Evolutionary conservation across 2,113 vertebrate species (phyloP).

Genomic region (Trinectes maculatus): DNA sequence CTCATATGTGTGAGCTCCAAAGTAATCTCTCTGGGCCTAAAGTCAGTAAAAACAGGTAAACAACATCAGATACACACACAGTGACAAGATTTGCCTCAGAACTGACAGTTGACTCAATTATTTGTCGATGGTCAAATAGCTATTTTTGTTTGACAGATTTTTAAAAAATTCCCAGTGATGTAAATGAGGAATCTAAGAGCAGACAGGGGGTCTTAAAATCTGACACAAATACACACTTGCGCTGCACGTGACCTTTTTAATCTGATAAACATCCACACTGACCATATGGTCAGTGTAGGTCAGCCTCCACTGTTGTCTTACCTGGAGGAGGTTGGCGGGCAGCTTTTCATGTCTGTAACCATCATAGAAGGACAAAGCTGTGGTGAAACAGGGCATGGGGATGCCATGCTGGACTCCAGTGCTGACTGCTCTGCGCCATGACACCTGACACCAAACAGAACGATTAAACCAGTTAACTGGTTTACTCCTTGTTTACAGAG

Average conservation of each 20-base stretch:
- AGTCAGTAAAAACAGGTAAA: constrained; percentile 4
- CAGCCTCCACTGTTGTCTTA: constrained; percentile 56
- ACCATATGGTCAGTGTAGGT: constrained; percentile 27
- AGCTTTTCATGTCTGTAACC: constrained; percentile 91
- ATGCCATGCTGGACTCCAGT: constrained; percentile 91
- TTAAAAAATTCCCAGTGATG: neutral
- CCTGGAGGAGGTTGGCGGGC: constrained; percentile 97
- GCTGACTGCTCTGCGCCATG: constrained; percentile 90
- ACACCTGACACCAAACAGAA: constrained; percentile 84
- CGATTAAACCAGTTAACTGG: neutral
- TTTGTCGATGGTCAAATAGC: neutral
- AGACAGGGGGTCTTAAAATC: neutral
- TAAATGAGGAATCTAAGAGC: neutral
- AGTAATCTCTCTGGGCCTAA: constrained; percentile 97
- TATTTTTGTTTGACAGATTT: neutral
- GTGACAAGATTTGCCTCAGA: neutral
- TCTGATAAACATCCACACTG: neutral
- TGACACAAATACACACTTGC: neutral
- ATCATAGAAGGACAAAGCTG: constrained; percentile 95
- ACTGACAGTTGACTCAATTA: neutral
- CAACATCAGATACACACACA: neutral
- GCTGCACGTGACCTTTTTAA: constrained; percentile 30
- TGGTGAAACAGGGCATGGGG: constrained; percentile 97
- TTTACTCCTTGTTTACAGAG: neutral
- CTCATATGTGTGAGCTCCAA: constrained; percentile 96